phyloP scores from a whole-genome alignment of 2,888 invertebrate genomes.

The Hesperia comma region DNA sequence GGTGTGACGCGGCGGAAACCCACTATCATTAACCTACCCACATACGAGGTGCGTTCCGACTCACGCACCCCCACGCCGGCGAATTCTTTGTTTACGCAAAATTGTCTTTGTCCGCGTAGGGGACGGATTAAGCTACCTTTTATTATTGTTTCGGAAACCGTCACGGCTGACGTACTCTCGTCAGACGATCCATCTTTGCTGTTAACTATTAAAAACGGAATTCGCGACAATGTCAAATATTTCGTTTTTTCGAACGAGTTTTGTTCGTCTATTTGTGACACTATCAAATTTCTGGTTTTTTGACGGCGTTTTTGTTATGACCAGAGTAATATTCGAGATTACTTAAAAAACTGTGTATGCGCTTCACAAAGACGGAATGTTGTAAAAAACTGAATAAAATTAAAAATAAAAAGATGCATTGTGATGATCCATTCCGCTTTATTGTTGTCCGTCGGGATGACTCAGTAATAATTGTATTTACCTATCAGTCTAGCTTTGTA shows the following conservation, averaged over 20 bases:
- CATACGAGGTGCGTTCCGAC: slow-evolving; percentile 57
- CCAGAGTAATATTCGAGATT: slow-evolving; percentile 16
- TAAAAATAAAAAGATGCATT: slow-evolving; percentile 24
- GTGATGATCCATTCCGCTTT: slow-evolving; percentile 20
- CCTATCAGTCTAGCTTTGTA: slow-evolving; percentile 17
- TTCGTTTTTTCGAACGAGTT: slow-evolving; percentile 22
- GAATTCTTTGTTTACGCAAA: slow-evolving; percentile 54
- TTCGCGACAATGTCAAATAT: slow-evolving; percentile 26
- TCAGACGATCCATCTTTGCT: slow-evolving; percentile 22
- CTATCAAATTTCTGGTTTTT: slow-evolving; percentile 23
- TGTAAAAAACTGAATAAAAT: slow-evolving; percentile 28
- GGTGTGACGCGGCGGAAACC: slow-evolving; percentile 84
- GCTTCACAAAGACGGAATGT: slow-evolving; percentile 27
- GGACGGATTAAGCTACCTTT: slow-evolving; percentile 63
- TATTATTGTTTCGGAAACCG: slow-evolving; percentile 43
- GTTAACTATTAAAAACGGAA: slow-evolving; percentile 14
- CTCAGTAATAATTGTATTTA: slow-evolving; percentile 23
- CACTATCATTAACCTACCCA: slow-evolving; percentile 82
- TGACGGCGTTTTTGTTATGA: slow-evolving; percentile 23
- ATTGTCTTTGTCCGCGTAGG: slow-evolving; percentile 52
- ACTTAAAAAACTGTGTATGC: slow-evolving; percentile 28
- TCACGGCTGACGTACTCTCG: slow-evolving; percentile 23
- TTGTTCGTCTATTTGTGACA: slow-evolving; percentile 19
- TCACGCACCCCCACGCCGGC: slow-evolving; percentile 57
- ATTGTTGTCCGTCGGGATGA: slow-evolving; percentile 21